phyloP scores from a whole-genome alignment of 2,113 vertebrate species.

The Orcinus orca region DNA sequence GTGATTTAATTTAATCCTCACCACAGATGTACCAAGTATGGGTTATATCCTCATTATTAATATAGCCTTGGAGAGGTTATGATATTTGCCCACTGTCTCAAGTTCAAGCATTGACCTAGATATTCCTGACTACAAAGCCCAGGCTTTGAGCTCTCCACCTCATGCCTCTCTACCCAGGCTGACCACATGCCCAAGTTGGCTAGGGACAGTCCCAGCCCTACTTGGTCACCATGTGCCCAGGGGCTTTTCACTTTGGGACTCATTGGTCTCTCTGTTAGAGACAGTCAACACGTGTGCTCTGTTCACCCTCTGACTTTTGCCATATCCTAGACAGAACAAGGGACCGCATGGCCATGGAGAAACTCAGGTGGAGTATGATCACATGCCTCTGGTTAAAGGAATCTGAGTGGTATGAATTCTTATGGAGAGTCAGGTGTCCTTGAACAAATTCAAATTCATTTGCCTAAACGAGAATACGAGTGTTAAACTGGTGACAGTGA shows the following conservation, averaged over 20 bases:
- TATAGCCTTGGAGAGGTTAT: not conserved
- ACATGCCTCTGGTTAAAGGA: not conserved
- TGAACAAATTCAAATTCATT: not conserved
- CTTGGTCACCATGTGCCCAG: not conserved
- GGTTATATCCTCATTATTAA: not conserved
- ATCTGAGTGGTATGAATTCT: not conserved
- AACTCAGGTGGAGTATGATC: rapidly evolving
- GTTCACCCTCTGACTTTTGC: too few relatives aligned
- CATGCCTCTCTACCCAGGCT: not conserved
- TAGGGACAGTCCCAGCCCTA: not conserved
- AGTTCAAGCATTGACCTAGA: not conserved
- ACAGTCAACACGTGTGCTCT: rapidly evolving
- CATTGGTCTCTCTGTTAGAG: too few relatives aligned
- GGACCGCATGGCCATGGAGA: too few relatives aligned
- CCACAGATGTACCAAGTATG: not conserved
- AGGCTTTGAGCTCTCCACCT: not conserved
- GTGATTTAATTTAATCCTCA: not conserved
- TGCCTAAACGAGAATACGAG: not conserved
- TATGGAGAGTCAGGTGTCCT: not conserved
- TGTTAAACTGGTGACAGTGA: not conserved
- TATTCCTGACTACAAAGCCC: not conserved
- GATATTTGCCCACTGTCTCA: not conserved
- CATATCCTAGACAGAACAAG: not conserved
- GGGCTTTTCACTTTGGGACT: not conserved
- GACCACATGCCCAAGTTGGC: not conserved